phyloP scores from a whole-genome alignment of 2,797 vertebrate species.

The Gadopsis bispinosus region DNA sequence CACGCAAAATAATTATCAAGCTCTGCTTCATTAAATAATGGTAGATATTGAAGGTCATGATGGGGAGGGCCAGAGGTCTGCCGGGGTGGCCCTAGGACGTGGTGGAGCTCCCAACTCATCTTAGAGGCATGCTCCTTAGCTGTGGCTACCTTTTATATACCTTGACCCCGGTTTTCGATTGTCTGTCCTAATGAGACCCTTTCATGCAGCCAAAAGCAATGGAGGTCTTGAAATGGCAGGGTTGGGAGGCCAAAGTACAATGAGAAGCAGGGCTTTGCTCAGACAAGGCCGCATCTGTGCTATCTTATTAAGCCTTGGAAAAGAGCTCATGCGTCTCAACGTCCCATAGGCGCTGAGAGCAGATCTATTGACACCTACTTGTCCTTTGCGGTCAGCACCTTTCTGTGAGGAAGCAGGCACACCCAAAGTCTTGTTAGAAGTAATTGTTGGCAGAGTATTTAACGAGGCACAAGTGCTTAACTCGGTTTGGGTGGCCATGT shows the following conservation, averaged over 20 bases:
- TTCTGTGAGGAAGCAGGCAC: slow-evolving; percentile 74
- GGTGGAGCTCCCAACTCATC: slow-evolving; percentile 90
- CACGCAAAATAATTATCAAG: slow-evolving; percentile 99
- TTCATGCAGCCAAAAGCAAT: slow-evolving; percentile 78
- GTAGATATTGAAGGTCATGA: slow-evolving; percentile 95
- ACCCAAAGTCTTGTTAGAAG: slow-evolving; percentile 79
- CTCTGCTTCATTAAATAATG: slow-evolving; percentile 96
- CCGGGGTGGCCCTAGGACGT: slow-evolving; percentile 85
- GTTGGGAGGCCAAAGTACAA: slow-evolving; percentile 86
- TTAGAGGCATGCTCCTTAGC: slow-evolving; percentile 92
- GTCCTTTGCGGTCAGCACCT: slow-evolving; percentile 84
- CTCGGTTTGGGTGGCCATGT: slow-evolving; percentile 70
- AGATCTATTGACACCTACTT: slow-evolving; percentile 89
- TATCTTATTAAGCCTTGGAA: slow-evolving; percentile 85
- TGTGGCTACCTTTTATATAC: slow-evolving; percentile 96
- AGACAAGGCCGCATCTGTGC: slow-evolving; percentile 88
- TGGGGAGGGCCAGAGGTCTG: slow-evolving; percentile 92
- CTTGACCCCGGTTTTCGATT: slow-evolving; percentile 98
- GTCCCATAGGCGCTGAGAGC: slow-evolving; percentile 78
- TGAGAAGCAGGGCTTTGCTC: slow-evolving; percentile 80
- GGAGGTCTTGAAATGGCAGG: slow-evolving; percentile 84
- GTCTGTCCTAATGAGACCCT: slow-evolving; percentile 96
- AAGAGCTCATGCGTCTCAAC: slow-evolving; percentile 84
- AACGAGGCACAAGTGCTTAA: slow-evolving; percentile 80
- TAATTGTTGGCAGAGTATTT: slow-evolving; percentile 81